A percentile compares a stretch with the other conserved stretches of the same genome.
Conservation (phyloP, 2,797 vertebrate species). For the Thunnus albacares region DNA sequence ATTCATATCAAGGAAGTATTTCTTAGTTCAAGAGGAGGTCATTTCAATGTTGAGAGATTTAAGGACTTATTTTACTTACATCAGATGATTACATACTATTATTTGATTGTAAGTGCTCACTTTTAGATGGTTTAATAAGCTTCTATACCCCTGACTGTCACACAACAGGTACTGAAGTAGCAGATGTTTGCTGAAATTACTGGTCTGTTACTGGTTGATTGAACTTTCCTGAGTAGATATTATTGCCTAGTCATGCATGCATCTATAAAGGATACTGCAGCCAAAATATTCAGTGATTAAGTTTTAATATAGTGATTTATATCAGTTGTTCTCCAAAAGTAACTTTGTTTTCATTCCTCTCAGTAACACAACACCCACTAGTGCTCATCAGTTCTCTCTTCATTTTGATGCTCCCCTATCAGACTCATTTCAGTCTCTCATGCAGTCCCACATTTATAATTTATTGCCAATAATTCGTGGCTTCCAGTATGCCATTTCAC, state of each 20-base stretch:
- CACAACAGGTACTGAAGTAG: background rate
- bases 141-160: too few relatives aligned
- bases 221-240: background rate
- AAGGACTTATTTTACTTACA: background rate
- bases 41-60: too few relatives aligned
- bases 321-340: slow-evolving; percentile 19
- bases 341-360: slow-evolving; percentile 48
- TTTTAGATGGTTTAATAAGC: too few relatives aligned
- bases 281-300: slow-evolving; percentile 17
- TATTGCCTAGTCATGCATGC: background rate
- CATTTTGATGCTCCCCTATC: slow-evolving; percentile 41
- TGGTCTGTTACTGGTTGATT: background rate
- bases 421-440: slow-evolving; percentile 57
- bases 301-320: slow-evolving; percentile 34
- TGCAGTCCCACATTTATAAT: slow-evolving; percentile 65
- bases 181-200: slow-evolving; percentile 18
- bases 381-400: slow-evolving; percentile 37
- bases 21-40: too few relatives aligned
- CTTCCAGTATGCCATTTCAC: slow-evolving; percentile 40
- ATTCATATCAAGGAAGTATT: too few relatives aligned
- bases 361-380: slow-evolving; percentile 24
- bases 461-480: slow-evolving; percentile 62
- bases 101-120: background rate
- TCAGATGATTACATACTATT: background rate
- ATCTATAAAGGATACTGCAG: slow-evolving; percentile 17